phyloP scores from a whole-genome alignment of 2,113 vertebrate species.

The Cyanocitta stelleri region DNA sequence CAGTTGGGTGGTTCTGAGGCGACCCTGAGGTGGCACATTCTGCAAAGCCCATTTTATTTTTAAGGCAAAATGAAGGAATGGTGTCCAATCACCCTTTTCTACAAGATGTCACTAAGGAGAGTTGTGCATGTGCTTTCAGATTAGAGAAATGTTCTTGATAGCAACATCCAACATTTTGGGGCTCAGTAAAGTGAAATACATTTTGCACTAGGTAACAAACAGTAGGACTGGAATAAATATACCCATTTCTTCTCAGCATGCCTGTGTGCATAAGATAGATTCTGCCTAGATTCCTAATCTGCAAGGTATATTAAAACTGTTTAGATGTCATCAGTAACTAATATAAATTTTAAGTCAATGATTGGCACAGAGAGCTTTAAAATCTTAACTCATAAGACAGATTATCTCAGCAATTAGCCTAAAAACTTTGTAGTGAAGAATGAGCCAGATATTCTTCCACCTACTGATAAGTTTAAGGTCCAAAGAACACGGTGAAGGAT shows the following conservation, averaged over 20 bases:
- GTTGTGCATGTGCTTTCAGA: background rate
- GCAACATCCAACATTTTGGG: background rate
- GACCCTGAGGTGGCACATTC: background rate
- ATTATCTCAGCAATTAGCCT: background rate
- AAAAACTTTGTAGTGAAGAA: background rate
- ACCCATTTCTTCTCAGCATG: background rate
- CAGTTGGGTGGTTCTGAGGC: background rate
- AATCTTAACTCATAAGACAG: background rate
- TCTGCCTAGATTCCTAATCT: background rate
- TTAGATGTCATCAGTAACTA: background rate
- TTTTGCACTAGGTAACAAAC: background rate
- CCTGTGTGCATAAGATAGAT: background rate
- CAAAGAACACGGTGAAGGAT: background rate
- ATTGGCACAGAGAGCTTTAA: background rate
- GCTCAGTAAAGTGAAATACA: background rate
- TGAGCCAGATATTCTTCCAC: background rate
- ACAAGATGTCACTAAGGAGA: background rate
- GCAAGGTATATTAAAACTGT: background rate
- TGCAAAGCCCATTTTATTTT: background rate
- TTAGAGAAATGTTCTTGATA: background rate
- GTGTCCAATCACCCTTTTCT: background rate
- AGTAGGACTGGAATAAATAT: background rate
- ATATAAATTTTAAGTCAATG: background rate
- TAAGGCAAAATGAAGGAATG: background rate
- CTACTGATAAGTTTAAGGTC: background rate